phyloP scores from a whole-genome alignment of 2,888 invertebrate species.

The Podabrus alpinus region DNA sequence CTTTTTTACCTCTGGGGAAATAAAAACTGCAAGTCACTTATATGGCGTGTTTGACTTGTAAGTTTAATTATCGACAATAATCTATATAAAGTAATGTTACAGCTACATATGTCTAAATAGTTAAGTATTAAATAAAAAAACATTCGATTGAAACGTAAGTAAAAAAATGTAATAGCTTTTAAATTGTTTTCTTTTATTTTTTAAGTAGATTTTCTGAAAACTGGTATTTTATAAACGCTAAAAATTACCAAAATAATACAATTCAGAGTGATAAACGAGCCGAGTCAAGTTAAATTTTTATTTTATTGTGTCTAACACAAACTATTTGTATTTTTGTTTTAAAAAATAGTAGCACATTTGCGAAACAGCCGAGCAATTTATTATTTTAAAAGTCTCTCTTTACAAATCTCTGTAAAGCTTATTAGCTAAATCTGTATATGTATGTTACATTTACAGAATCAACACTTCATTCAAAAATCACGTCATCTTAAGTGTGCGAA shows the following conservation, averaged over 20 bases:
- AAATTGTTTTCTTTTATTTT: not conserved
- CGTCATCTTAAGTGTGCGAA: not conserved
- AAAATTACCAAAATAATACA: not conserved
- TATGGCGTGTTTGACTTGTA: too few species aligned
- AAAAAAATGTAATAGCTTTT: not conserved
- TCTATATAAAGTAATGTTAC: too few species aligned
- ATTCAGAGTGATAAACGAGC: not conserved
- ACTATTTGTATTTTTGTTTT: not conserved
- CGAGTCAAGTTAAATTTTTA: not conserved
- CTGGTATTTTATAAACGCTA: not conserved
- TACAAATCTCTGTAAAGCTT: not conserved
- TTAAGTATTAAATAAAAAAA: too few species aligned
- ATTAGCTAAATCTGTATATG: not conserved
- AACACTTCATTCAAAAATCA: not conserved
- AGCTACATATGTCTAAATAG: too few species aligned
- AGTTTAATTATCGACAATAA: too few species aligned
- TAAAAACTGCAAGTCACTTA: too few species aligned
- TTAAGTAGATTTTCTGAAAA: not conserved
- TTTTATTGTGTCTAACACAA: not conserved
- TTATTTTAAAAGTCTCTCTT: not conserved
- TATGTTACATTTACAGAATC: not conserved
- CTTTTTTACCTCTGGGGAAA: too few species aligned
- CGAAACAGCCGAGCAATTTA: conserved; percentile 1
- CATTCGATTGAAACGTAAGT: too few species aligned
- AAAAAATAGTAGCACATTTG: conserved; percentile 1